Evolutionary conservation across 2,888 invertebrate species (phyloP), one percentile per base, ranked within the genome.

Genomic region (Himalopsyche kuldschensis): DNA sequence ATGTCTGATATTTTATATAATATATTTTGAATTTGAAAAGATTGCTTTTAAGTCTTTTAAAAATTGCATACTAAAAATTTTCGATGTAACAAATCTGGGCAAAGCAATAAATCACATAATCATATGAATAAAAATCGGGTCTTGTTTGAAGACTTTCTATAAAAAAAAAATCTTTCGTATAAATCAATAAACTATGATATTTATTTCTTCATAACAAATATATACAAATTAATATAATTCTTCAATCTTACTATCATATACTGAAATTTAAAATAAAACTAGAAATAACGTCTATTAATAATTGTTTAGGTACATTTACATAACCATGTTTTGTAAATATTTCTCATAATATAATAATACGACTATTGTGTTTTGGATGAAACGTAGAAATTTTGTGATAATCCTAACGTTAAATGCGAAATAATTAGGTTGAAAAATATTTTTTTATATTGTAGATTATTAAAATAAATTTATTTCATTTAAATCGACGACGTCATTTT

Each of bases 381-480:
- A 81, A 81, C 47, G 75, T 81, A 82, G 82, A 63, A 78, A 82
- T 75, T 82, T 82, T 82, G 82, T 82, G 82, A 82, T 82, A 82
- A 82, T 75, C 31, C 69, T 69, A 30, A 69, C 20, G 55, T 24
- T 10, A 79, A 79, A 78, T 47, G 35, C 35, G 47, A 78, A 5
- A 78, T 78, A 78, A 46, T 46, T 78, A 46, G 41, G 46, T 78
- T 46, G 20, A 78, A 46, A 78, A 46, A 78, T 46, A 78, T 78
- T 46, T 46, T 46, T 78, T 46, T 78, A 48, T 79, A 79, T 79
- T 24, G 47, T 24, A 55, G 55, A 55, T 20, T 79, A 79, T 32
- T 79, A 55, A 55, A 32, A 4, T 55, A 55, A 31, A 4, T 30
- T 55, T 24, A 55, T 55, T 31, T 55, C 55, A 48, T 79, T 31